Conservation (phyloP, 2,888 invertebrate genomes). For the Dasypolia templi region DNA sequence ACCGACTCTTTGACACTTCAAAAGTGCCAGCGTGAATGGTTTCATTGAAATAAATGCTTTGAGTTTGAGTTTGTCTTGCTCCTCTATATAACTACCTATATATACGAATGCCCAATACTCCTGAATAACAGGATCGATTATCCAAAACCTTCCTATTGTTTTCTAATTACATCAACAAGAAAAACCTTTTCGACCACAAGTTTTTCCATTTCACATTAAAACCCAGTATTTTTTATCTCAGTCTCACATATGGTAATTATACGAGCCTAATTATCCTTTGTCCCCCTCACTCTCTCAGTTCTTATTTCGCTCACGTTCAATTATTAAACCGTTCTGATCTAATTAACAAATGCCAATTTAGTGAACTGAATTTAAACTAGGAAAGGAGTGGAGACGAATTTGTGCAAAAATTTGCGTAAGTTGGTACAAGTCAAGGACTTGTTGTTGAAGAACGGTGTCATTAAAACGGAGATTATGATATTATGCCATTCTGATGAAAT, state of each 20-base stretch:
- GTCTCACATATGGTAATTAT: constrained; percentile 43
- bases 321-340: constrained; percentile 80
- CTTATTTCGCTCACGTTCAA: constrained; percentile 67
- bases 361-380: constrained; percentile 70
- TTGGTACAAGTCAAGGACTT: background rate
- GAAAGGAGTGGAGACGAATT: constrained; percentile 57
- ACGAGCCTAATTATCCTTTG: constrained; percentile 42
- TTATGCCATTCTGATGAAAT: background rate
- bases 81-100: too few species aligned
- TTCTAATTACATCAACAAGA: constrained; percentile 25
- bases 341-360: constrained; percentile 81
- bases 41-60: too few species aligned
- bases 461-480: too few species aligned
- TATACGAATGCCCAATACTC: too few species aligned
- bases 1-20: too few species aligned
- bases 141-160: background rate
- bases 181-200: constrained; percentile 33
- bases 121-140: background rate
- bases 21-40: too few species aligned
- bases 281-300: constrained; percentile 55
- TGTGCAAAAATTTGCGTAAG: background rate
- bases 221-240: constrained; percentile 38
- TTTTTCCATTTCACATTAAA: constrained; percentile 21
- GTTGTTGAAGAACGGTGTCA: background rate
- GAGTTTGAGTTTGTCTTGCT: too few species aligned